Evolutionary conservation across 2,797 vertebrate genomes (phyloP), one percentile per base, ranked within the genome.

Genomic region (Mastacembelus armatus): DNA sequence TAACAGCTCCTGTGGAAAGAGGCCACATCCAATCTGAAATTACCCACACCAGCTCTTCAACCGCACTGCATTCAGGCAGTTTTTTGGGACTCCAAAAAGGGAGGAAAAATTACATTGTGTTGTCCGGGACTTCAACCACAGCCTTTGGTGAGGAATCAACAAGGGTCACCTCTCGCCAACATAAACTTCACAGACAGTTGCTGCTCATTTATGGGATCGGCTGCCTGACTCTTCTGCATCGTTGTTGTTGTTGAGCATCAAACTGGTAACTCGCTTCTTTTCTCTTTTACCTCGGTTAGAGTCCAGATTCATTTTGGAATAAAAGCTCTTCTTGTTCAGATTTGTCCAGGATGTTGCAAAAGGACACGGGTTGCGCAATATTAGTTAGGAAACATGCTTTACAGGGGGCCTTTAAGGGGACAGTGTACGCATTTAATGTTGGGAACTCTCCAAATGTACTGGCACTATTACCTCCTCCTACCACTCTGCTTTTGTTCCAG

Each of bases 101-200:
- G 44, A 61, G 74, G 74, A 50, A 16, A 66, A 55, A 70, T 78
- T 77, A 78, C 71, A 77, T 69, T 74, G 67, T 82, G 80, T 68
- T 81, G 80, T 81, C 64, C 83, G 71, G 76, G 77, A 80, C 64
- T 76, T 55, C 49, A 36, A 80, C 83, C 87, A 67, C 83, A 83
- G 65, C 54, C 71, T 80, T 76, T 74, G 39, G 70, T 65, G 62
- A 88, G 79, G 77, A 85, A 88, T 86, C 83, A 85, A 88, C 83
- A 81, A 75, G 42, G 43, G 54, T 52, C 3, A 38, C 49, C 65
- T 33, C 71, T 50, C 24, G 69, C 83, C 85, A 85, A 85, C 71
- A 87, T 74, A 85, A 86, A 88, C 85, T 69, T 80, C 70, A 62
- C 85, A 81, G 76, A 43, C 71, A 45, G 68, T 69, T 68, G 71